Conservation (phyloP, 2,888 invertebrate species). For the Tenthredo mesomela region DNA sequence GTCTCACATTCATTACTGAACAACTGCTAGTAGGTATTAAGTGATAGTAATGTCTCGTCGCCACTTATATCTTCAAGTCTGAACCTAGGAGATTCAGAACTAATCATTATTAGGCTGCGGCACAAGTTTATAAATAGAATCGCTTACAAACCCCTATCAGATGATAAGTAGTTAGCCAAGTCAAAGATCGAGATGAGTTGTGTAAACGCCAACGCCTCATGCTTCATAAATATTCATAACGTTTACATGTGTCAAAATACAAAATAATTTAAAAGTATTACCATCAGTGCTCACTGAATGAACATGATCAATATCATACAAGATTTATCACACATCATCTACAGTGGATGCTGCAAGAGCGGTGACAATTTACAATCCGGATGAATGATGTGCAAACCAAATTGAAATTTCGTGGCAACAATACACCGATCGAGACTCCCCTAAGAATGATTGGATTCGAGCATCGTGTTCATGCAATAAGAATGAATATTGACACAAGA, state of each 20-base stretch:
- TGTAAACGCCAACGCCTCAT: neutral
- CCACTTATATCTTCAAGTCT: neutral
- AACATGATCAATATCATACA: neutral
- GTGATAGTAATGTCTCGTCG: neutral
- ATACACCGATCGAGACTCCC: neutral
- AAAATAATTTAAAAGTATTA: neutral
- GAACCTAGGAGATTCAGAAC: neutral
- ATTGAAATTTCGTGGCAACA: neutral
- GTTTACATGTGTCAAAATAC: neutral
- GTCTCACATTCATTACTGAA: neutral
- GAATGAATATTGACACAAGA: neutral
- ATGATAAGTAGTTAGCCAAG: neutral
- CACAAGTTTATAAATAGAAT: neutral
- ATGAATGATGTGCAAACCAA: neutral
- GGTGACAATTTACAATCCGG: neutral
- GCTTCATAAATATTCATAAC: neutral
- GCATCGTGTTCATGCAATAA: neutral
- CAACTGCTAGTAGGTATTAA: neutral
- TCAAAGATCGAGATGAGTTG: neutral
- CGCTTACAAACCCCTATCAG: neutral
- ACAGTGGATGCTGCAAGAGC: neutral
- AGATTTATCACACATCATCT: neutral
- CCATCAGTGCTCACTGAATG: neutral
- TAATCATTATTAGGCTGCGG: neutral
- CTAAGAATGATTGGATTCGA: neutral